Conservation (phyloP, 2,113 vertebrate species). For the Sylvilagus bachmani region DNA sequence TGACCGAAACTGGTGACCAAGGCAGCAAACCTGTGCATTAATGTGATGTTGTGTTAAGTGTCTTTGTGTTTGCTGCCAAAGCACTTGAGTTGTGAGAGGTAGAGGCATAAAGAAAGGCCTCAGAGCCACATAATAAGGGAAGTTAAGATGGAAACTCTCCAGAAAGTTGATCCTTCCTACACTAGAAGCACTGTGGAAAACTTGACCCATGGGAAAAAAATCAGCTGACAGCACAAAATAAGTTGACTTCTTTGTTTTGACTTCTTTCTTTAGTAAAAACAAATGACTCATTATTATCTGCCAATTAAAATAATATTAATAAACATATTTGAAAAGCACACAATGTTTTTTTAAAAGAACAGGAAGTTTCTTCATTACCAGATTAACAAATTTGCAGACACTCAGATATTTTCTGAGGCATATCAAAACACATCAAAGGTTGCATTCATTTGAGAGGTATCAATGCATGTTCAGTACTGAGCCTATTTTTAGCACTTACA, state of each 20-base stretch:
- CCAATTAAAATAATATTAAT: background rate
- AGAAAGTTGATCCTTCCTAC: background rate
- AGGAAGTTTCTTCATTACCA: too few relatives aligned
- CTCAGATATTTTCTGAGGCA: too few relatives aligned
- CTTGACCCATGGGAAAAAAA: background rate
- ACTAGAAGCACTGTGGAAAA: background rate
- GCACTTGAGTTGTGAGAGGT: background rate
- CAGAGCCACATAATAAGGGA: background rate
- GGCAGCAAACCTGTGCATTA: too few relatives aligned
- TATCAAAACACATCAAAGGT: too few relatives aligned
- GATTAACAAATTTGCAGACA: too few relatives aligned
- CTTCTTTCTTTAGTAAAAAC: background rate
- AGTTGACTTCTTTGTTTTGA: background rate
- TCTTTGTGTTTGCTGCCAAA: background rate
- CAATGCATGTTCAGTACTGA: too few relatives aligned
- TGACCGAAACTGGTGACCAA: background rate
- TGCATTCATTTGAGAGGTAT: too few relatives aligned
- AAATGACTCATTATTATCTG: background rate
- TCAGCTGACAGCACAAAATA: background rate
- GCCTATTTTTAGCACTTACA: too few relatives aligned
- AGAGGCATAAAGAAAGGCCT: background rate
- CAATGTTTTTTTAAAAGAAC: too few relatives aligned
- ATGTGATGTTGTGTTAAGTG: background rate
- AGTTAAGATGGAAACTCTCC: background rate
- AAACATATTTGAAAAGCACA: background rate